These are phyloP conservation scores for Polydrusus pterygomalis DNA, from an alignment of 2,888 invertebrate species.

Conservation along the genomic window DNA sequence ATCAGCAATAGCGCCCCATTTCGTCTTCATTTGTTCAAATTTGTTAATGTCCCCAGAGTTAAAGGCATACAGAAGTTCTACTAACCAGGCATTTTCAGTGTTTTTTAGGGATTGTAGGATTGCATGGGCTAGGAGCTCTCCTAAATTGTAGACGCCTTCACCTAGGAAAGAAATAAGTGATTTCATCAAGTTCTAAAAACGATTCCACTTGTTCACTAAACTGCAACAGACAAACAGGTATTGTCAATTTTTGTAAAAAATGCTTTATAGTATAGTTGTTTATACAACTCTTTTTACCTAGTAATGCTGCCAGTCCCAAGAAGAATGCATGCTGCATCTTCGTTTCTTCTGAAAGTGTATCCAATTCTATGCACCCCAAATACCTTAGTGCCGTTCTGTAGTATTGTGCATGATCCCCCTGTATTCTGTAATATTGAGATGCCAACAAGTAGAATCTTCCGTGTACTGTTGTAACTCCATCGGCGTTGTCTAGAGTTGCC, in stretches of 20 bases:
- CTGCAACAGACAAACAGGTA: too few relatives aligned
- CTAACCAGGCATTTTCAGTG: slow-evolving; percentile 90
- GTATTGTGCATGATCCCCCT: slow-evolving; percentile 94
- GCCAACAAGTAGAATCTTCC: slow-evolving; percentile 95
- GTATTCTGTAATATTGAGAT: slow-evolving; percentile 90
- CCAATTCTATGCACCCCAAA: slow-evolving; percentile 79
- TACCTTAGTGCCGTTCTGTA: slow-evolving; percentile 94
- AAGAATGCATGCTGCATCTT: slow-evolving; percentile 90
- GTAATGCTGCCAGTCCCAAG: slow-evolving; percentile 93
- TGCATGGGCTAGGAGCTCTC: slow-evolving; percentile 96
- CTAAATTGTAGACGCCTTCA: slow-evolving; percentile 96
- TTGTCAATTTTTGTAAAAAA: too few relatives aligned
- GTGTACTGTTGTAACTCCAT: slow-evolving; percentile 95
- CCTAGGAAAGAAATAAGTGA: slow-evolving; percentile 72
- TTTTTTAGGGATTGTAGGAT: slow-evolving; percentile 89
- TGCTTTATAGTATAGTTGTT: too few relatives aligned
- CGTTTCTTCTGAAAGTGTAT: slow-evolving; percentile 78
- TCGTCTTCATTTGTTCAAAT: slow-evolving; percentile 82
- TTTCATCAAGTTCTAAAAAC: background rate
- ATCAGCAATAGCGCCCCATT: slow-evolving; percentile 89
- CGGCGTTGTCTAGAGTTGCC: slow-evolving; percentile 88
- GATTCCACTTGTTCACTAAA: too few relatives aligned
- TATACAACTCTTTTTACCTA: slow-evolving; percentile 72
- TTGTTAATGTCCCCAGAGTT: slow-evolving; percentile 88
- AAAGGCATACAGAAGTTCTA: slow-evolving; percentile 89